Base-by-base conservation (phyloP, 2,113 vertebrate species). In the Peromyscus polionotus region DNA sequence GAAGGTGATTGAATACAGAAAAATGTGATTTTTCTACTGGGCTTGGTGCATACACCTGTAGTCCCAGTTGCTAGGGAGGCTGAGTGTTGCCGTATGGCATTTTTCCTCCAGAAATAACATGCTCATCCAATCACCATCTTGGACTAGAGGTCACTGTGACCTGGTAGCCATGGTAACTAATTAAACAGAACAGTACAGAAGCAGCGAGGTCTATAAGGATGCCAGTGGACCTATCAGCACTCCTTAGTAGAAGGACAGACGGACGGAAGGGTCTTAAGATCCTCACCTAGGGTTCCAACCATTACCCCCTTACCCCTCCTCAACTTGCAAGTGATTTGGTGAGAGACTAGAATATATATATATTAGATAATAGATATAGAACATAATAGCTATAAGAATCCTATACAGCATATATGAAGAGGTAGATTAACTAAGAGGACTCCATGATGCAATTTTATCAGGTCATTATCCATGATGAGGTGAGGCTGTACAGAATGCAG, bases 21-120 rank as follows among this genome's bases (percentile, higher is more conserved):
- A 83, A 61, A 7, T 13, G 79, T 45, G 39, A 83, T 63, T 67
- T 54, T 14, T 51, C 12, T 45, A 9, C 11, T 36, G 45, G 3
- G 1, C 7, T 24, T 24, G 24, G 42, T 28, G 13, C 24, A 26
- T 14, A 0, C 1, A 24, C 63, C 7, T 13, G 1, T 19, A 36
- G 39, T n/a, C 51, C 5, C 12, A 73, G 51, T 26, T 16, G 16
- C 54, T 59, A 1, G 5, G 16, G 39, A 57, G 54, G 20, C 11
- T 11, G 36, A 36, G 12, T 84, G 57, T 28, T n/a, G n/a, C 39
- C n/a, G 3, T 42, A 12, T 84, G n/a, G 20, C 10, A 20, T 42
- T 61, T 83, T 61, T 61, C 12, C 57, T 84, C 80, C n/a, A 61
- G 6, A 24, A 59, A 42, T 61, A 61, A 84, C 57, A 61, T 39